Evolutionary conservation across 2,113 vertebrate species (phyloP).

Genomic region (Hiodon tergisus): DNA sequence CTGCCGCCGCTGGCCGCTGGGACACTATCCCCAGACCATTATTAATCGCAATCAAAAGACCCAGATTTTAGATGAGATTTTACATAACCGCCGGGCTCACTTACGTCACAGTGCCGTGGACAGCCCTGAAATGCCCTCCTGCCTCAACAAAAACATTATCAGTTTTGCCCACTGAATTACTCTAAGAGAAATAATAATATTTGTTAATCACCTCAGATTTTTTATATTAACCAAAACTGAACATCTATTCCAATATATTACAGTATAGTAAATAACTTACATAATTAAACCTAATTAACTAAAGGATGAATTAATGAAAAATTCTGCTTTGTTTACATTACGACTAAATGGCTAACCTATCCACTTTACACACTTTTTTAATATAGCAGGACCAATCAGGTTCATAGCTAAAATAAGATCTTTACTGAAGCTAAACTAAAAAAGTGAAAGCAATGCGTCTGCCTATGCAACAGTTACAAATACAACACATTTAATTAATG

Average conservation of each 20-base stretch:
- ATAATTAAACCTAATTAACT: background rate
- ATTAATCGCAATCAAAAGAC: background rate
- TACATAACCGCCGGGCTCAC: background rate
- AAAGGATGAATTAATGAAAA: background rate
- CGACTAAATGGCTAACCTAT: background rate
- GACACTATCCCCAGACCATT: background rate
- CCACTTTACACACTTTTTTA: background rate
- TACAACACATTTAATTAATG: no score
- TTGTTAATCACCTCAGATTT: background rate
- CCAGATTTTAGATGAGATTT: background rate
- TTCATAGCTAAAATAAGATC: no score
- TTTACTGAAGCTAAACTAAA: no score
- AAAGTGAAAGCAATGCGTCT: no score
- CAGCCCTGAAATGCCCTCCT: background rate
- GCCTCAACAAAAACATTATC: background rate
- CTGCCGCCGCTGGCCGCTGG: background rate
- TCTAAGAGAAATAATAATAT: background rate
- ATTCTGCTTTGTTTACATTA: no score
- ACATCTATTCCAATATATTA: no score
- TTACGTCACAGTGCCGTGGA: background rate
- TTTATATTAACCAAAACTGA: no score
- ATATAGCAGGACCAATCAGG: background rate
- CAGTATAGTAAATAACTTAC: background rate
- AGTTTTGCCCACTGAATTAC: background rate
- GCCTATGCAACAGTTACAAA: no score